A percentile compares a stretch with the other conserved stretches of the same genome.
These are phyloP conservation scores for Drosophila kuntzei DNA, from an alignment of 2,888 invertebrate species.

Conservation along the genomic window DNA sequence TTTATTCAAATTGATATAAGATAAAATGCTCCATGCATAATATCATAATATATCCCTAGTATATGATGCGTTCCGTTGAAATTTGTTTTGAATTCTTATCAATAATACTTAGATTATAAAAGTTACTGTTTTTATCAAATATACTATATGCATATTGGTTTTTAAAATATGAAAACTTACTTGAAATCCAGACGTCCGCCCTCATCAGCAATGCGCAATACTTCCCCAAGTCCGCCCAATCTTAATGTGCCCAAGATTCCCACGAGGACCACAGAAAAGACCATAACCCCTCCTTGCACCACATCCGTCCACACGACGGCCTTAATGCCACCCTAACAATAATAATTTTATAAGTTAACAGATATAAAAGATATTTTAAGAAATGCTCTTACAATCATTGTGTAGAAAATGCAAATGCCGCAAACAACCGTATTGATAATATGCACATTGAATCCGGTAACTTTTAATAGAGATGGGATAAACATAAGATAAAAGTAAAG, in stretches of 20 bases:
- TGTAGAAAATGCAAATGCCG: slow-evolving; percentile 87
- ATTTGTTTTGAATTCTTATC: too few species aligned
- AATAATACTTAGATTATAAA: too few species aligned
- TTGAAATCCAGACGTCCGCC: slow-evolving; percentile 84
- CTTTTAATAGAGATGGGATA: slow-evolving; percentile 72
- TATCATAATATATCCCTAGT: too few species aligned
- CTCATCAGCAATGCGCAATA: slow-evolving; percentile 81
- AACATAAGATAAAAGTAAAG: neutral
- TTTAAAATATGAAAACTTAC: slow-evolving; percentile 79
- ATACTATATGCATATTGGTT: too few species aligned
- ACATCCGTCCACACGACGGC: slow-evolving; percentile 87
- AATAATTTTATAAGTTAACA: neutral
- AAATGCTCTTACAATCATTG: slow-evolving; percentile 86
- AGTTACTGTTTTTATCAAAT: too few species aligned
- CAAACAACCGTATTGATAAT: slow-evolving; percentile 87
- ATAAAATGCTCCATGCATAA: too few species aligned
- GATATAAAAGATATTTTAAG: neutral
- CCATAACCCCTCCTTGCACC: slow-evolving; percentile 85
- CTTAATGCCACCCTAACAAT: slow-evolving; percentile 86
- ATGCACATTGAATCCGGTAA: slow-evolving; percentile 87
- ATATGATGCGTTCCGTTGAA: too few species aligned
- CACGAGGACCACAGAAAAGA: slow-evolving; percentile 84
- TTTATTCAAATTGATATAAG: too few species aligned
- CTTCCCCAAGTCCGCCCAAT: slow-evolving; percentile 84
- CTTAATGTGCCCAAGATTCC: slow-evolving; percentile 84